Percentiles rank a stretch among this genome's conserved stretches.
These are phyloP conservation scores for Tachina lurida DNA, from an alignment of 2,888 invertebrate species.

Conservation along the genomic window DNA sequence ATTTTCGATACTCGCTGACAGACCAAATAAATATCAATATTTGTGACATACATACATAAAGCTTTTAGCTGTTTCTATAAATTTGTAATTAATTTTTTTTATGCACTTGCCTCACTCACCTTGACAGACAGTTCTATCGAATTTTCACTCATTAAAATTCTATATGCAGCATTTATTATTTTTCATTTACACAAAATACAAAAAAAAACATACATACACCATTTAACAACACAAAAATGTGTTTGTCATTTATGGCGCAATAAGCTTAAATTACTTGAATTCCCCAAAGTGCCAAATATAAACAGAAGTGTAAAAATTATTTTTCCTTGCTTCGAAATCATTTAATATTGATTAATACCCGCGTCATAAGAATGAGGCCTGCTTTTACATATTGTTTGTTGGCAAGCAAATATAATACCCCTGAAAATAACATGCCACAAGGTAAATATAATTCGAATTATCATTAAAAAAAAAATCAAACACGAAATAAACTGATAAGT, in stretches of 20 bases:
- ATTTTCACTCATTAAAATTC: conserved; percentile 21
- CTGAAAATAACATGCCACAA: no score
- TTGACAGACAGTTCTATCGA: neutral
- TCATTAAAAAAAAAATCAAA: no score
- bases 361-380: no score
- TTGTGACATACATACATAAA: no score
- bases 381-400: no score
- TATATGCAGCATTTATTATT: neutral
- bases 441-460: no score
- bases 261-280: conserved; percentile 6
- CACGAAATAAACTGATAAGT: neutral
- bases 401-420: no score
- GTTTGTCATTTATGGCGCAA: conserved; percentile 17
- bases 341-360: neutral
- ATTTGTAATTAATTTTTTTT: no score
- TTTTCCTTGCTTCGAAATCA: neutral
- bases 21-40: no score
- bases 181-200: neutral
- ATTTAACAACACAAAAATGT: neutral
- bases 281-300: neutral
- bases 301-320: neutral
- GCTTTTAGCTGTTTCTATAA: no score
- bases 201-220: neutral
- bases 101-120: no score
- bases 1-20: no score